phyloP scores from a whole-genome alignment of 2,888 invertebrate species.

The Cynaeus angustus region DNA sequence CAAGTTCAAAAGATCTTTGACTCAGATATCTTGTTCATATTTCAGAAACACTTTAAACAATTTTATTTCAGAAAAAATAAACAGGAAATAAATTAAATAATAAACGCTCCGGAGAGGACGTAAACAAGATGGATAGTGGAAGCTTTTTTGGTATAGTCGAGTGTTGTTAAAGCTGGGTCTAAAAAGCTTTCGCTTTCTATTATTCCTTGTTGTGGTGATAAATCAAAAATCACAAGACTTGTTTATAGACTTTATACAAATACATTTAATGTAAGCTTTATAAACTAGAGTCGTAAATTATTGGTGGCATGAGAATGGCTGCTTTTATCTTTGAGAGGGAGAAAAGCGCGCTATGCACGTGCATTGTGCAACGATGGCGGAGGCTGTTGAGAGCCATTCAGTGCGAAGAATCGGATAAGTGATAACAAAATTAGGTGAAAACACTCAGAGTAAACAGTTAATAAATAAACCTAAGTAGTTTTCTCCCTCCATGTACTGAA shows the following conservation, averaged over 20 bases:
- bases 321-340: constrained; percentile 22
- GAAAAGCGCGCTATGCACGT: constrained; percentile 9
- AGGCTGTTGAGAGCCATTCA: constrained; percentile 1
- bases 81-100: constrained; percentile 35
- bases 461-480: too few species aligned
- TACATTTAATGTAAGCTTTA: constrained; percentile 48
- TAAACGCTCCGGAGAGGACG: constrained; percentile 28
- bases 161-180: constrained; percentile 21
- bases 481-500: too few species aligned
- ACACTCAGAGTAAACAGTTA: too few species aligned
- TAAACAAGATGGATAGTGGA: constrained; percentile 41
- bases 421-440: neutral
- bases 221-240: constrained; percentile 50
- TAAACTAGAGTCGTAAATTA: constrained; percentile 48
- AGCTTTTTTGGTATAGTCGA: constrained; percentile 34
- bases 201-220: constrained; percentile 47
- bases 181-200: constrained; percentile 51
- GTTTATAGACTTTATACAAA: constrained; percentile 52
- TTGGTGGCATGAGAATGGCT: constrained; percentile 9
- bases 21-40: constrained; percentile 50
- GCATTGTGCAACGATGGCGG: constrained; percentile 12
- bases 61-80: constrained; percentile 18
- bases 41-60: constrained; percentile 47
- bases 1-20: constrained; percentile 50
- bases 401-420: neutral